Conservation (phyloP, 2,797 vertebrate species). For the Coranthus polyacanthus region DNA sequence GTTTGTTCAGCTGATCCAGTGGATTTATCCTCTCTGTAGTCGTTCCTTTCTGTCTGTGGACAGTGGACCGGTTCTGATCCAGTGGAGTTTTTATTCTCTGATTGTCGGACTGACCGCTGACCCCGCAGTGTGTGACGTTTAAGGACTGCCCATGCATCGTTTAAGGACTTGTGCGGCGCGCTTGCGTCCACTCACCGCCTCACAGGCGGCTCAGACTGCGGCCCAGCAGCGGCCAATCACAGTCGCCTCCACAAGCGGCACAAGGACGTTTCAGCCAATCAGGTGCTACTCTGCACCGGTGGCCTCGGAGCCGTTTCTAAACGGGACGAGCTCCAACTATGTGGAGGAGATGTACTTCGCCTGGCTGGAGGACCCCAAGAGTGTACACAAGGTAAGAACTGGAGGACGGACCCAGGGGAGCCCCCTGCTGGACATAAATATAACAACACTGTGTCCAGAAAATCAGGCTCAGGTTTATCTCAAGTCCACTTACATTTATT, state of each 20-base stretch:
- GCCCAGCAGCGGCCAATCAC: slow-evolving; percentile 86
- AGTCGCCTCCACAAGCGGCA: slow-evolving; percentile 44
- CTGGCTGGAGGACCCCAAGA: slow-evolving; percentile 98
- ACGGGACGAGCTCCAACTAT: slow-evolving; percentile 97
- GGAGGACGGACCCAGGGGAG: too few relatives aligned
- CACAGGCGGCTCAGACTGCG: slow-evolving; percentile 93
- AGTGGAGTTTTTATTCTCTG: slow-evolving; percentile 23
- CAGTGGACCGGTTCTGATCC: background rate
- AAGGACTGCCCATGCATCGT: slow-evolving; percentile 90
- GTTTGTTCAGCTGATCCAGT: background rate
- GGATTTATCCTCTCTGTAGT: too few relatives aligned
- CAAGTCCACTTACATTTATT: too few relatives aligned
- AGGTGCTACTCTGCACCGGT: slow-evolving; percentile 93
- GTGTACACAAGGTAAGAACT: slow-evolving; percentile 95
- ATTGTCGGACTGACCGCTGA: slow-evolving; percentile 43
- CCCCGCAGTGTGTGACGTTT: slow-evolving; percentile 50
- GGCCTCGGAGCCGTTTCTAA: slow-evolving; percentile 96
- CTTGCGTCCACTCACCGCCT: slow-evolving; percentile 92
- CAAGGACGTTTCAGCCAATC: slow-evolving; percentile 93
- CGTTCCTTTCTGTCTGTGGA: too few relatives aligned
- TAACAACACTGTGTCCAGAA: too few relatives aligned
- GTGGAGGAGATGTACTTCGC: slow-evolving; percentile 99
- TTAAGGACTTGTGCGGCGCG: slow-evolving; percentile 99
- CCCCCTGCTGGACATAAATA: too few relatives aligned
- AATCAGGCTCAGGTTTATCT: too few relatives aligned